These are phyloP conservation scores for Coregonus sp. DNA, from an alignment of 2,797 vertebrate species.

Conservation along the genomic window DNA sequence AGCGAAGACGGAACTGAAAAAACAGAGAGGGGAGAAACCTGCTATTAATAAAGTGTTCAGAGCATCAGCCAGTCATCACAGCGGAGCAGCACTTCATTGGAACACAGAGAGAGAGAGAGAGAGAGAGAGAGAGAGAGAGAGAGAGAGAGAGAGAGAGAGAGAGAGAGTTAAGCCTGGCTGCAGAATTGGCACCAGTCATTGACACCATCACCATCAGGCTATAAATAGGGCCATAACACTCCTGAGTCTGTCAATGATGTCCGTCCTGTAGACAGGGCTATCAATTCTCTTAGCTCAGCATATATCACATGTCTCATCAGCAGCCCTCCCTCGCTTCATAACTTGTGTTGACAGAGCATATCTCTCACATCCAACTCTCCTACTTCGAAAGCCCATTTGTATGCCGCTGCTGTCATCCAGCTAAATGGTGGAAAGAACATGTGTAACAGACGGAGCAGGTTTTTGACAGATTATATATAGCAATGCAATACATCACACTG, in stretches of 20 bases:
- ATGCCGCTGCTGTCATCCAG: background rate
- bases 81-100: background rate
- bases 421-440: background rate
- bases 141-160: constrained; percentile 6
- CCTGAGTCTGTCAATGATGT: background rate
- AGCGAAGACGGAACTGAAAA: constrained; percentile 64
- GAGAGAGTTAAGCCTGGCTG: background rate
- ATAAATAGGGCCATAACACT: background rate
- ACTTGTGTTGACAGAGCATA: background rate
- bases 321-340: background rate
- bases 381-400: background rate
- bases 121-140: too few species aligned
- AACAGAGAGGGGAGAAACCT: background rate
- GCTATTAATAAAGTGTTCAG: background rate
- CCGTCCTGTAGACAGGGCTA: background rate
- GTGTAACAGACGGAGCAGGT: background rate
- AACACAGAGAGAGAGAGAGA: background rate
- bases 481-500: background rate
- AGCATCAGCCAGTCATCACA: background rate
- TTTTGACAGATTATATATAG: background rate
- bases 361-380: background rate
- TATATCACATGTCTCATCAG: background rate
- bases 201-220: background rate
- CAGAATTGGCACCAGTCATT: background rate
- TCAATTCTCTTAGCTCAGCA: background rate